phyloP scores from a whole-genome alignment of 2,113 vertebrate genomes.

The Reinhardtius hippoglossoides region DNA sequence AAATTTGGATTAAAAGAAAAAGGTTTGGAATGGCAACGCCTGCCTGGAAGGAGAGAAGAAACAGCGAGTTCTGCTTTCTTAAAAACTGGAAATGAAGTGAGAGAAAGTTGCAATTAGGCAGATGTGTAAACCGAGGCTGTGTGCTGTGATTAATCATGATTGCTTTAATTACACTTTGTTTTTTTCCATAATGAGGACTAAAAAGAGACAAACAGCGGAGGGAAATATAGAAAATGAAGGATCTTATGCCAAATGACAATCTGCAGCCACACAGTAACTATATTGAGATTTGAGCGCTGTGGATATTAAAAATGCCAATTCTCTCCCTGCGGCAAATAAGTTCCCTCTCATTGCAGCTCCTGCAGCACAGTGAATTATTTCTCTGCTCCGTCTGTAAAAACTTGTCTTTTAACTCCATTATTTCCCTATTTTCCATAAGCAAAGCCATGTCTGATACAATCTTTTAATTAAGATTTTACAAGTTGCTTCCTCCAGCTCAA shows the following conservation, averaged over 20 bases:
- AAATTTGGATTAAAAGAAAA: background rate
- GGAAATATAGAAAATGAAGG: constrained; percentile 47
- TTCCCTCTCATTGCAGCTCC: constrained; percentile 65
- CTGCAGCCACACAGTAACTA: constrained; percentile 44
- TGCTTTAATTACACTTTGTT: constrained; percentile 80
- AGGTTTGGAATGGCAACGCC: background rate
- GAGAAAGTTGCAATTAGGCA: constrained; percentile 77
- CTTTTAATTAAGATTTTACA: constrained; percentile 83
- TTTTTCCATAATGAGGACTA: constrained; percentile 67
- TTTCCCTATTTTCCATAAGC: constrained; percentile 75
- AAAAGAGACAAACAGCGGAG: constrained; percentile 53
- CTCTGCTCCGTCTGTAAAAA: constrained; percentile 67
- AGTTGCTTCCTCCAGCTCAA: constrained; percentile 68
- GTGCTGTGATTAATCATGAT: constrained; percentile 78
- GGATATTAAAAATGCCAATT: constrained; percentile 81
- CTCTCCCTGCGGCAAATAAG: constrained; percentile 67
- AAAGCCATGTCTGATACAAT: constrained; percentile 76
- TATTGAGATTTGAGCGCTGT: constrained; percentile 65
- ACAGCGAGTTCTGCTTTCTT: too few relatives aligned
- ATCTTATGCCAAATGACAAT: constrained; percentile 54
- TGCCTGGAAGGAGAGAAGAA: background rate
- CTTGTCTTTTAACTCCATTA: constrained; percentile 76
- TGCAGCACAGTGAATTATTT: constrained; percentile 65
- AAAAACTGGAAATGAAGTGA: constrained; percentile 27
- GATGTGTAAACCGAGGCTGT: constrained; percentile 71